These are phyloP conservation scores for Alviniconcha strummeri DNA, from an alignment of 2,888 invertebrate genomes.

Conservation along the genomic window DNA sequence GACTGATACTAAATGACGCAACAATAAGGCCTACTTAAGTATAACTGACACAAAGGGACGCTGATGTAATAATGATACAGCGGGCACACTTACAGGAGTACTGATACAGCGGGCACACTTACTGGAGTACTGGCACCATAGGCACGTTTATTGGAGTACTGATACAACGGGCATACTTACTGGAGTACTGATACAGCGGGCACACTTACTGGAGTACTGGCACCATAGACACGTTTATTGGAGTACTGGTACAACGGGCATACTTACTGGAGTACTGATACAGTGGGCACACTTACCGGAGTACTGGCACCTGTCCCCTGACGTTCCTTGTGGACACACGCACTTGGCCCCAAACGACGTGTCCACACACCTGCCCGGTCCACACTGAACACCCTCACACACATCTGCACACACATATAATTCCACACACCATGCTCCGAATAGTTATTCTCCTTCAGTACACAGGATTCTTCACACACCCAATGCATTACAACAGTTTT, in stretches of 20 bases:
- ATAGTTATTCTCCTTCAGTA: no score
- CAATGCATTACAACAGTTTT: no score
- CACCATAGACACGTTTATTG: no score
- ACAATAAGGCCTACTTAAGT: no score
- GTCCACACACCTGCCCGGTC: slow-evolving; percentile 18
- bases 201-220: neutral
- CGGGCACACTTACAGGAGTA: neutral
- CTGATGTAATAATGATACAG: neutral
- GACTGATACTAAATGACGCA: no score
- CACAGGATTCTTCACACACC: no score
- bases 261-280: neutral
- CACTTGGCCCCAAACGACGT: slow-evolving; percentile 17
- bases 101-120: neutral
- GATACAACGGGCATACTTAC: neutral
- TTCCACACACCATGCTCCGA: no score
- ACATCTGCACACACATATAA: neutral
- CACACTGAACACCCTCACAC: neutral
- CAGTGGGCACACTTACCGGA: neutral
- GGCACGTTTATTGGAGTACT: no score
- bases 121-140: no score
- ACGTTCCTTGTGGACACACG: neutral
- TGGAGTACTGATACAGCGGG: neutral
- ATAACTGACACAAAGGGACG: no score
- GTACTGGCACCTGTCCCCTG: slow-evolving; percentile 11
- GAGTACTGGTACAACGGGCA: no score